Evolutionary conservation across 2,888 invertebrate species (phyloP), one percentile per base, ranked within the genome.

Genomic region (Neoaliturus tenellus): DNA sequence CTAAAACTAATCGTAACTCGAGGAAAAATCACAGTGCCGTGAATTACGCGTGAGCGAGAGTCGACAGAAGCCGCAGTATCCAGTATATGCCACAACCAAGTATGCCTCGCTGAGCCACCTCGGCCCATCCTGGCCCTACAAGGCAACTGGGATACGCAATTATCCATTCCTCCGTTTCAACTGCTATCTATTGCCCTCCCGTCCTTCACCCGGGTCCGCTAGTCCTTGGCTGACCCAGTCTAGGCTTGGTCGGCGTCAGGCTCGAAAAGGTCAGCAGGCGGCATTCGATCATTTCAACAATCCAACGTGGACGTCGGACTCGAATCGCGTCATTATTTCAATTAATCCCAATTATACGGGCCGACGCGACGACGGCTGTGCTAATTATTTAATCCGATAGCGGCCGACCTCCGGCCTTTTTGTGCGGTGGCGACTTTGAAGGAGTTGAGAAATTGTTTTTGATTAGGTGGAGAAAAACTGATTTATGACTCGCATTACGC

Each of bases 61-160:
- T n/a, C n/a, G n/a, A n/a, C n/a, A n/a, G n/a, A n/a, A n/a, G n/a
- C n/a, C n/a, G n/a, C n/a, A n/a, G n/a, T n/a, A n/a, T n/a, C n/a
- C n/a, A n/a, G n/a, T n/a, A n/a, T n/a, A n/a, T n/a, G n/a, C n/a
- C n/a, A n/a, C n/a, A n/a, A n/a, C n/a, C n/a, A n/a, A n/a, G n/a
- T n/a, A n/a, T n/a, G n/a, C n/a, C n/a, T n/a, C n/a, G n/a, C n/a
- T 62, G 62, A 20, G 62, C 62, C 17, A 62, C 62, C 31, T 62
- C 4, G 28, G 10, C 25, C 31, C 55, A 62, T 62, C 20, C 51
- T 12, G 55, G 2, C 62, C 62, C 14, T 62, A 62, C 25, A 62
- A 62, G 62, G 62, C 62, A 25, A 55, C 55, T 55, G 25, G 8
- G 23, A 12, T 8, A 20, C 55, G 12, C 23, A 55, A 55, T 55